Evolutionary conservation across 1,140 invertebrate species (phyloP).

Genomic region (Trichoplusia ni): DNA sequence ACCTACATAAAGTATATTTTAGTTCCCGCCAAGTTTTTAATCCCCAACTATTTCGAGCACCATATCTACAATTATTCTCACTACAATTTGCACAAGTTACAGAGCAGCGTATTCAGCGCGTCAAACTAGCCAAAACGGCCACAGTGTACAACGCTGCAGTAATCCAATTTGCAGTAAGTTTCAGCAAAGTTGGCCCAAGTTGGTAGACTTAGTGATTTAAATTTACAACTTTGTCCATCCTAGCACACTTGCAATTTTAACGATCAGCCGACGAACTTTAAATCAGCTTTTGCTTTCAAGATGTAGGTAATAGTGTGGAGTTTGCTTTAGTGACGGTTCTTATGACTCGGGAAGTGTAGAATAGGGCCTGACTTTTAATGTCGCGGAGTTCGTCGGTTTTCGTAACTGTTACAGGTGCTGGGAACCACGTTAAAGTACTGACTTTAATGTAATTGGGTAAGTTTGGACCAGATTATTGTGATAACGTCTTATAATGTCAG

Average conservation of each 20-base stretch:
- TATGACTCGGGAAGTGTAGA: not conserved
- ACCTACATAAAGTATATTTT: too few species aligned
- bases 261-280: conserved; percentile 52
- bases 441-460: not conserved
- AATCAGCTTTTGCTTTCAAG: conserved; percentile 53
- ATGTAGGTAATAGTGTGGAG: conserved; percentile 35
- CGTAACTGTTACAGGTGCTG: not conserved
- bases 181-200: conserved; percentile 54
- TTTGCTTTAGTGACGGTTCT: conserved; percentile 5
- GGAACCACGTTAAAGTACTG: too few species aligned
- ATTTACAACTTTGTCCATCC: conserved; percentile 64
- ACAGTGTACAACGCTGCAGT: conserved; percentile 38
- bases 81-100: not conserved
- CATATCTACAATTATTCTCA: not conserved
- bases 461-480: too few species aligned
- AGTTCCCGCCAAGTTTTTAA: too few species aligned
- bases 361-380: conserved; percentile 11
- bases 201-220: conserved; percentile 73
- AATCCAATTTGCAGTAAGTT: conserved; percentile 72
- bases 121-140: conserved; percentile 49
- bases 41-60: not conserved
- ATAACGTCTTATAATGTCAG: too few species aligned
- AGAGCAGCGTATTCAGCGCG: conserved; percentile 32
- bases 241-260: conserved; percentile 64
- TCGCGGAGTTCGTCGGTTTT: not conserved